phyloP scores from a whole-genome alignment of 1,140 invertebrate species.

The Thalassaphorura encarpata region DNA sequence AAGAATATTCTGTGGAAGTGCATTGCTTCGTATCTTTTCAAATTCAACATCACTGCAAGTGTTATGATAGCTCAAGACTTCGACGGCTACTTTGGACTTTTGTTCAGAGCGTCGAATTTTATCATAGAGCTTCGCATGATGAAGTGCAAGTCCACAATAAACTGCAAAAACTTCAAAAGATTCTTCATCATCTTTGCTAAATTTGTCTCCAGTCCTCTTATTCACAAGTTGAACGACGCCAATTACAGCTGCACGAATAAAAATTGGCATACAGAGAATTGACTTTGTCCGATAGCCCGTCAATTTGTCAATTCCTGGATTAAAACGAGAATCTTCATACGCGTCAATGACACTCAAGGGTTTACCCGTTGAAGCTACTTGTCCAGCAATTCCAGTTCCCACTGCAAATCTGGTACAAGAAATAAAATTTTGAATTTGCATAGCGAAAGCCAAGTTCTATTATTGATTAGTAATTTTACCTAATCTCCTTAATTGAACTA shows the following conservation, averaged over 20 bases:
- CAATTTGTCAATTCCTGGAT: slow-evolving; percentile 60
- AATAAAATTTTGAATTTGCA: too few relatives aligned
- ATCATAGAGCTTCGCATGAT: slow-evolving; percentile 75
- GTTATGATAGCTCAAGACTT: slow-evolving; percentile 67
- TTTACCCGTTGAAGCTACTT: slow-evolving; percentile 64
- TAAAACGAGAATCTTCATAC: slow-evolving; percentile 67
- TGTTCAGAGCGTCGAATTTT: slow-evolving; percentile 72
- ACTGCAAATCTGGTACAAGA: slow-evolving; percentile 46
- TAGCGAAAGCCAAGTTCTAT: too few relatives aligned
- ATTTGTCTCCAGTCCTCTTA: slow-evolving; percentile 15
- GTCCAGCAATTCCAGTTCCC: slow-evolving; percentile 53
- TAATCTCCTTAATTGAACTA: too few relatives aligned
- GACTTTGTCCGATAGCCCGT: slow-evolving; percentile 65
- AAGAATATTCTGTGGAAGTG: slow-evolving; percentile 36
- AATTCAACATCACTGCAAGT: slow-evolving; percentile 63
- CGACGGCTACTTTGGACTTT: slow-evolving; percentile 68
- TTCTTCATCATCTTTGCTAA: slow-evolving; percentile 55
- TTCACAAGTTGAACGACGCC: slow-evolving; percentile 73
- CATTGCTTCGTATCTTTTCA: slow-evolving; percentile 39
- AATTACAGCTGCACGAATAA: slow-evolving; percentile 50
- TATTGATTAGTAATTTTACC: too few relatives aligned
- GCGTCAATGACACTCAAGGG: slow-evolving; percentile 67
- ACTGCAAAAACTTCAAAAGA: slow-evolving; percentile 73
- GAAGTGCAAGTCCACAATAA: slow-evolving; percentile 71
- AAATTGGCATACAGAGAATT: slow-evolving; percentile 78